Evolutionary conservation across 1,140 invertebrate species (phyloP), one percentile per base, ranked within the genome.

Genomic region (Plectus sambesii): DNA sequence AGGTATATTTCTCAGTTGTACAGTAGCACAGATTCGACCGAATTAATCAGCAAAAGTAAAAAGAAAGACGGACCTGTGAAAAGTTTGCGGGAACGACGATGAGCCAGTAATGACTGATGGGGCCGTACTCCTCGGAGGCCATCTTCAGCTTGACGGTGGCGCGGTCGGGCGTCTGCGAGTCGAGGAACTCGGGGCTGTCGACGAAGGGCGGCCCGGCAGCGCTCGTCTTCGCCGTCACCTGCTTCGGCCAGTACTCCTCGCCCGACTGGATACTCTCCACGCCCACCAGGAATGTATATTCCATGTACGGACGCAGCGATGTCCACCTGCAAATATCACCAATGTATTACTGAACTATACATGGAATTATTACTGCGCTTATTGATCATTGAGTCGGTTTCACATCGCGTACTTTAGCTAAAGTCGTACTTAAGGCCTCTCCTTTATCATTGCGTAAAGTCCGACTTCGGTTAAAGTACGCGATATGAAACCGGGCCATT

Each of bases 101-200:
- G 47, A 98, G 69, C 70, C 84, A 93, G 70, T 98, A 99, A 75
- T 96, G 88, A 41, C 85, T 88, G 49, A 98, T 93, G 1, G 87
- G 89, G n/a, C 93, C 93, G 69, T 94, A 94, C 72, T 94, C 89
- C 74, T 97, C 90, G 0, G 87, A 92, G 0, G 93, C 90, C 74
- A 87, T 85, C 2, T 86, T 85, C 59, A 96, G 70, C 53, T 87
- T 85, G 12, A 96, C 84, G 42, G 82, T 80, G 52, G 26, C 24
- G 50, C 15, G 8, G 17, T 22, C 9, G 5, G 5, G 29, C 23
- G n/a, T 27, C 33, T 22, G 25, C 1, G 64, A 64, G 22, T 68
- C 55, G 2, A 63, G 41, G 30, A 66, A 60, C 37, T 50, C 47
- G 1, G 63, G 63, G 3, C 47, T 48, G 12, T 66, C 63, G n/a